Percentiles rank a stretch among this genome's conserved stretches.
Conservation (phyloP, 2,888 invertebrate species). For the Syrista parreyssii region DNA sequence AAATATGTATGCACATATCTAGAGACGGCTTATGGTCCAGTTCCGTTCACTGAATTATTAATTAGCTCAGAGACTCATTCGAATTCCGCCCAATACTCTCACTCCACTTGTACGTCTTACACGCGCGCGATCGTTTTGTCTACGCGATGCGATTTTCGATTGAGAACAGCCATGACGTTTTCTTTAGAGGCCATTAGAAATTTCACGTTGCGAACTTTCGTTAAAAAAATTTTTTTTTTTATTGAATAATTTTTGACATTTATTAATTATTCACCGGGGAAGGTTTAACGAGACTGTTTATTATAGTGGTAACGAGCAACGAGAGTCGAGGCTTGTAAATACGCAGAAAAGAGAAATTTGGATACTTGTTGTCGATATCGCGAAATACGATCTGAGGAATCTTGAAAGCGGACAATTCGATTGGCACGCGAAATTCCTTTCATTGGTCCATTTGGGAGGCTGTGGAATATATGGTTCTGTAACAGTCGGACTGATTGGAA, state of each 20-base stretch:
- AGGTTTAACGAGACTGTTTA: neutral
- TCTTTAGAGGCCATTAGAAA: neutral
- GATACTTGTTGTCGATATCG: neutral
- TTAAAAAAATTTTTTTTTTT: neutral
- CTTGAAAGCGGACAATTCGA: neutral
- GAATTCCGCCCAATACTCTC: conserved; percentile 23
- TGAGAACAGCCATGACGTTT: neutral
- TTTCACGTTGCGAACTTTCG: neutral
- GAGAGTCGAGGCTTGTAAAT: neutral
- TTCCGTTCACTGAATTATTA: conserved; percentile 40
- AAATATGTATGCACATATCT: neutral
- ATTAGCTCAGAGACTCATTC: conserved; percentile 33
- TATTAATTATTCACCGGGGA: neutral
- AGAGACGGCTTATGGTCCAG: conserved; percentile 28
- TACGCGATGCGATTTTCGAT: neutral
- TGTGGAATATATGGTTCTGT: neutral
- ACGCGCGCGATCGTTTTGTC: neutral
- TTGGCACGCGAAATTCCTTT: neutral
- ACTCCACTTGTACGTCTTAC: neutral
- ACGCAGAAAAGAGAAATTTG: neutral
- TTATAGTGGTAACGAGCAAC: neutral
- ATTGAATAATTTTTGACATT: too few relatives aligned
- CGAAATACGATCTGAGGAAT: neutral
- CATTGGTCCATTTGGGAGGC: neutral
- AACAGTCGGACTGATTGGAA: neutral